Evolutionary conservation across 2,888 invertebrate genomes (phyloP), one percentile per base, ranked within the genome.

Genomic region (Diploptera punctata): DNA sequence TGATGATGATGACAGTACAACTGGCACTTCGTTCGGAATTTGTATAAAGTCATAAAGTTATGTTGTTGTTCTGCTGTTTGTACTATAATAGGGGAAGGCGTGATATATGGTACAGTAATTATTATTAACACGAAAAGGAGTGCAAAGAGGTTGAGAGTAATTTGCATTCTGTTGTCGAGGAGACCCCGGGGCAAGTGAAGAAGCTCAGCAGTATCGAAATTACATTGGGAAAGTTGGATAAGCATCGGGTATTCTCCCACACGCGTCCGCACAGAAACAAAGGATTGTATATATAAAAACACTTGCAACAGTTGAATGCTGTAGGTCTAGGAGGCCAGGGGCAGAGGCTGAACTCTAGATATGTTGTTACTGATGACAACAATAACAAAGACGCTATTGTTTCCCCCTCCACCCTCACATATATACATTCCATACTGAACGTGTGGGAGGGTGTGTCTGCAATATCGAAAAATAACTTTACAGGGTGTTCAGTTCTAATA

Each of bases 361-460:
- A 29, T 29, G n/a, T 29, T n/a, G 57, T n/a, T 31, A 10, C 29
- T 29, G 57, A 29, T 57, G 57, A 57, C 57, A 57, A 57, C 57
- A 57, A 57, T 57, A 57, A 57, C 57, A 57, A 57, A 57, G 57
- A 29, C 57, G 26, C 57, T 57, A 57, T 57, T 57, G 57, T 57
- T 57, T 57, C 57, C n/a, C n/a, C n/a, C 26, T 29, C 29, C n/a
- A 57, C 31, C 29, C 57, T 29, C 57, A 47, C 47, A 47, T 47
- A 47, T n/a, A 47, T n/a, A 47, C 47, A 47, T 13, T 38, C 7
- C 13, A 38, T n/a, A 47, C 10, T 4, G 18, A 47, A 33, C 26
- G 29, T 57, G 29, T 29, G 57, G 57, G 29, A 29, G 31, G 57
- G 57, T 57, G 57, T 57, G 57, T 57, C 57, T 10, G 18, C 16